phyloP scores from a whole-genome alignment of 2,888 invertebrate species.

The Epinotia nisella region DNA sequence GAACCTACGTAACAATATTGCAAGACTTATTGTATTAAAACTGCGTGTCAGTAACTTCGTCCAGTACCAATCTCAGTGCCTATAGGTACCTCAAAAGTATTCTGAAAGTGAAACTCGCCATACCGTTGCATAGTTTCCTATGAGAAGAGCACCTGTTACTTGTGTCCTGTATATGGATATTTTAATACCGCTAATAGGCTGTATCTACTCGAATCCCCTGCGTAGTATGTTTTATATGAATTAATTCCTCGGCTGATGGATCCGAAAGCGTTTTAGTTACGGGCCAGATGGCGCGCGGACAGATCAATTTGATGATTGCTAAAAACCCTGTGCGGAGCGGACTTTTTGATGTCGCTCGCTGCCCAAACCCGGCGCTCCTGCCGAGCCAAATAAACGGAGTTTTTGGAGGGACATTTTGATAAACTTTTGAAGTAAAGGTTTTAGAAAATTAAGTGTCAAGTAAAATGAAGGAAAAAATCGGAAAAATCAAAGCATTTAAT shows the following conservation, averaged over 20 bases:
- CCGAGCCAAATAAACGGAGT: slow-evolving; percentile 29
- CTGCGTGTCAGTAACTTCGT: neutral
- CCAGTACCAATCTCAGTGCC: too few species aligned
- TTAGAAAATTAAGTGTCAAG: slow-evolving; percentile 24
- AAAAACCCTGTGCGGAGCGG: slow-evolving; percentile 70
- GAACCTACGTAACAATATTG: neutral
- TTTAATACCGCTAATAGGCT: slow-evolving; percentile 41
- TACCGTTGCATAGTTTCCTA: too few species aligned
- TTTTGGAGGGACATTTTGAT: slow-evolving; percentile 23
- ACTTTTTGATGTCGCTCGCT: slow-evolving; percentile 75
- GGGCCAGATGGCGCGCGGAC: slow-evolving; percentile 83
- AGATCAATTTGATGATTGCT: slow-evolving; percentile 85
- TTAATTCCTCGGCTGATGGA: slow-evolving; percentile 81
- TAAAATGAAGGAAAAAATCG: neutral
- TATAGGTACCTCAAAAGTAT: neutral
- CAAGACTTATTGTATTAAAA: neutral
- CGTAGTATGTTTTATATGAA: slow-evolving; percentile 75
- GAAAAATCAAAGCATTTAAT: neutral
- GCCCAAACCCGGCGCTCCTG: slow-evolving; percentile 24
- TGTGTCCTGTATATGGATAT: slow-evolving; percentile 12
- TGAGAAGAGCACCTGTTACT: slow-evolving; percentile 5
- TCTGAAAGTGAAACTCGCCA: neutral
- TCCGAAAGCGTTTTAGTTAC: slow-evolving; percentile 81
- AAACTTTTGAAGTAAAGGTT: slow-evolving; percentile 25
- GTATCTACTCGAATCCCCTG: slow-evolving; percentile 22